A percentile compares a stretch with the other conserved stretches of the same genome.
These are phyloP conservation scores for Euwallacea fornicatus DNA, from an alignment of 1,140 invertebrate species.

Conservation along the genomic window DNA sequence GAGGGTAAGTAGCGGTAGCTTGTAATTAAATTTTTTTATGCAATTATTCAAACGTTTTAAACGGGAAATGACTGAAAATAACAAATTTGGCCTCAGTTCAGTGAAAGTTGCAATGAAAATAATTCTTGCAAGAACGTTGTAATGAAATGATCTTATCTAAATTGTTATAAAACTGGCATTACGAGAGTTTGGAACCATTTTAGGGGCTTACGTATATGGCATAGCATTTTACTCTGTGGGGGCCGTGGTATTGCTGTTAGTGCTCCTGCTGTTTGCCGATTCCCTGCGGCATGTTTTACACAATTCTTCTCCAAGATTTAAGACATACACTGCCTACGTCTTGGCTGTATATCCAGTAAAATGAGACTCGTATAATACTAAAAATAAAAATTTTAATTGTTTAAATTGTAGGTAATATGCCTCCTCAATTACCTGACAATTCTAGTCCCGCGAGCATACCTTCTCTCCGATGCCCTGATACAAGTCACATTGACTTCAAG, in stretches of 20 bases:
- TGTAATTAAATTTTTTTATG: no score
- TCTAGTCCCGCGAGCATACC: conserved; percentile 61
- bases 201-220: background rate
- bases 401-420: conserved; percentile 57
- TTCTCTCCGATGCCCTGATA: conserved; percentile 64
- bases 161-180: no score
- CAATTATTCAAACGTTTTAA: no score
- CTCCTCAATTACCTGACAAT: conserved; percentile 59
- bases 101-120: no score
- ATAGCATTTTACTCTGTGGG: conserved; percentile 45
- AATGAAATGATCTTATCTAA: no score
- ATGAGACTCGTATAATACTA: conserved; percentile 26
- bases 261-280: conserved; percentile 57
- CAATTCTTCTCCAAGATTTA: conserved; percentile 56
- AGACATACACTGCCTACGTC: conserved; percentile 60
- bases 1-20: background rate
- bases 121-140: no score
- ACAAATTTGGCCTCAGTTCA: no score
- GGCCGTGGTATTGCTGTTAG: conserved; percentile 54
- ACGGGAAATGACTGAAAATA: no score
- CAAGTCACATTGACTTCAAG: conserved; percentile 64
- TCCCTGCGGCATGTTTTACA: conserved; percentile 58
- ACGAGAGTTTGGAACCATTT: no score
- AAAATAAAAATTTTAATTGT: background rate
- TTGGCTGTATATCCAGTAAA: conserved; percentile 65